These are phyloP conservation scores for Actenoides lindsayi DNA, from an alignment of 2,113 vertebrate genomes.

Conservation along the genomic window DNA sequence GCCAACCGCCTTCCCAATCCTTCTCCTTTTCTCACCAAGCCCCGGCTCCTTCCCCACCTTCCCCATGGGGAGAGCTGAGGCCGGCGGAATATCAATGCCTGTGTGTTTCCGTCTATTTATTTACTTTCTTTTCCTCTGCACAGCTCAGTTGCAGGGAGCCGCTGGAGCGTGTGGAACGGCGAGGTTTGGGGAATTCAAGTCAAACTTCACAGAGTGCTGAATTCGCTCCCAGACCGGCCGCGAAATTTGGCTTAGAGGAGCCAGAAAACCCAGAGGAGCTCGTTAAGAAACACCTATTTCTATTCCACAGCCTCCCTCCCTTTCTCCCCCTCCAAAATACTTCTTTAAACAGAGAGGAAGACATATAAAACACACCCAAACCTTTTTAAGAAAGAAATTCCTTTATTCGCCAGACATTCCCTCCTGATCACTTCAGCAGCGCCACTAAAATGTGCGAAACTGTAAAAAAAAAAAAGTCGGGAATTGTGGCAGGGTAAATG, in stretches of 20 bases:
- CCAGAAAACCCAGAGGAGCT: background rate
- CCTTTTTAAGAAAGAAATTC: background rate
- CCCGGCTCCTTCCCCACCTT: background rate
- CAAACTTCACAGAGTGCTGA: background rate
- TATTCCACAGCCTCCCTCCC: background rate
- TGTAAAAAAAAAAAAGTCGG: background rate
- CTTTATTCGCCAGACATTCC: background rate
- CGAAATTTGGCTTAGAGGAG: background rate
- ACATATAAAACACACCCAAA: background rate
- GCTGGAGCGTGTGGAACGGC: background rate
- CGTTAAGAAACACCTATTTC: background rate
- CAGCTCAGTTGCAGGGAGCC: background rate
- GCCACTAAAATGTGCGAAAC: background rate
- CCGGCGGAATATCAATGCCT: background rate
- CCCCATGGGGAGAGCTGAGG: background rate
- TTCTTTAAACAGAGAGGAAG: background rate
- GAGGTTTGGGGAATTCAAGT: background rate
- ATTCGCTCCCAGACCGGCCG: background rate
- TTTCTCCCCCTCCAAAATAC: background rate
- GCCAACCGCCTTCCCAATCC: rapidly evolving
- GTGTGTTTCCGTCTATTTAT: background rate
- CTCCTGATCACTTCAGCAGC: background rate
- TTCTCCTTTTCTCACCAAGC: background rate
- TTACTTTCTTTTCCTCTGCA: rapidly evolving
- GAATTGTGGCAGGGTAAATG: background rate